Base-by-base conservation (phyloP, 2,797 vertebrate genomes). In the Myotis daubentonii region DNA sequence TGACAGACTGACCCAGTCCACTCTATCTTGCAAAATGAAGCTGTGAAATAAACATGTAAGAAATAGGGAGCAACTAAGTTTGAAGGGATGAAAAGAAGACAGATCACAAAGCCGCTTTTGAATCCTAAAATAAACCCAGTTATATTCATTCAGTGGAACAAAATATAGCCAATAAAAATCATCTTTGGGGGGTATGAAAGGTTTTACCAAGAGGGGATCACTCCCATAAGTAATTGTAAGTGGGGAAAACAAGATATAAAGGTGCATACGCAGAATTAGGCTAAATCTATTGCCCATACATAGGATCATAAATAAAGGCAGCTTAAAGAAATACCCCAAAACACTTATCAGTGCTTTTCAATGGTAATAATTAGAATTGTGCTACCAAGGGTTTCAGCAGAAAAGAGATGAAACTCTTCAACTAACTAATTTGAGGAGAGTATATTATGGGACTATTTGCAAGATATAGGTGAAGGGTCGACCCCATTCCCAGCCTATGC, bases 111-210 rank as follows among this genome's bases (percentile, higher is more conserved):
- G 44, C 28, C 71, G 25, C 33, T 28, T 19, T 55, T 20, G 33
- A 13, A 44, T 88, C 36, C 44, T 62, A 78, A 93, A 76, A 87
- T 57, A 94, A 70, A 84, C 87, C 80, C 49, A 66, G 8, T 65
- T 80, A 57, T 60, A 80, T 20, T 1, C 28, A 71, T 36, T 66
- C 8, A 30, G 20, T 55, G 28, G 78, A 93, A 51, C 16, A 87
- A 95, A 89, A 80, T 4, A 0, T 30, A 60, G 17, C 60, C 33
- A 65, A 80, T 71, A 74, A 80, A 84, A 89, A 76, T 71, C 30
- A 53, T 38, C 23, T 72, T 47, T 22, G 65, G 36, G 12, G 12
- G 23, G 49, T 25, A 84, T 47, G 41, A n/a, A 62, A 53, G 17
- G 53, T 66, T 92, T 79, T 49, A 57, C 30, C 70, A 82, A 88